Base-by-base conservation (phyloP, 2,113 vertebrate genomes). In the Elanus axillaris region DNA sequence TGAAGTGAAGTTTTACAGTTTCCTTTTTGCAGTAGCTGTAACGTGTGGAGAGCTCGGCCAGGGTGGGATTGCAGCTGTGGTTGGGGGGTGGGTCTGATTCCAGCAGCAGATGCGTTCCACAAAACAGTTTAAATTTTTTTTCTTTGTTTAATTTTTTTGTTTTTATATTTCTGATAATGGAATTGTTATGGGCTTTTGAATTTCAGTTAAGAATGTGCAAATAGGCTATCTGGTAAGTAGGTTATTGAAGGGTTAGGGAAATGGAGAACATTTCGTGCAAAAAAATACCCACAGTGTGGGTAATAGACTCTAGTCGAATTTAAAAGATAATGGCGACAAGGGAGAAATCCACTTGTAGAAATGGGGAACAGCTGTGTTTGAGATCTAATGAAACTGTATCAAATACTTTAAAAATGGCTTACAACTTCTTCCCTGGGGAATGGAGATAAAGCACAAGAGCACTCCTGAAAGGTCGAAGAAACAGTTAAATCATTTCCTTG, bases 241-340 rank as follows among this genome's bases (percentile, higher is more conserved):
- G 79, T 97, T 93, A 83, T 82, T 90, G 86, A 73, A 94, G 63
- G 96, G 96, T 97, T 96, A 97, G 93, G 90, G 86, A 95, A 96
- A 59, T 75, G 73, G 74, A 73, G 72, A 58, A 75, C 69, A 72
- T 87, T 91, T 83, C 3, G 18, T 87, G 76, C 36, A 89, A 95
- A 91, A 91, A 92, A 93, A 77, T 82, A 76, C 86, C 94, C 94
- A 67, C 86, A 31, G 42, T 22, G 55, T 92, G 79, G 84, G 93
- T 96, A 91, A 94, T 97, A 76, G 96, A 94, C 94, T 91, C 90
- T 64, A 71, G 77, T 79, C 38, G 66, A 94, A 95, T 95, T 95
- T 93, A 86, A 77, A 95, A 95, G 94, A 82, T 92, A 88, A 87
- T 67, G 38, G 90, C 82, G 1, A 91, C 76, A 47, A 86, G 90